Evolutionary conservation across 2,888 invertebrate species (phyloP).

Genomic region (Andrena hattorfiana): DNA sequence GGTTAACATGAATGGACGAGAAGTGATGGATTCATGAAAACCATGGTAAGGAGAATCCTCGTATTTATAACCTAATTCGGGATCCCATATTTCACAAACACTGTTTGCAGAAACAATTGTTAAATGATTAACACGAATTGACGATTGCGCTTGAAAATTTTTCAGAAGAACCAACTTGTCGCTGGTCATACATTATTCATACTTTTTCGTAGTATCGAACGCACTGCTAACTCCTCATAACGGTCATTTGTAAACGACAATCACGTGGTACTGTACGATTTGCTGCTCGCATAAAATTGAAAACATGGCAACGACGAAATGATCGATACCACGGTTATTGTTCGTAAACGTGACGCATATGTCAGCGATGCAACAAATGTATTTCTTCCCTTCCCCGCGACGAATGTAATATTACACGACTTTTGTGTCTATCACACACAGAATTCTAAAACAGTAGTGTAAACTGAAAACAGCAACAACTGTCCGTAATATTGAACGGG

Average conservation of each 20-base stretch:
- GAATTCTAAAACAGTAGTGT: not conserved
- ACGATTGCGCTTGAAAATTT: not conserved
- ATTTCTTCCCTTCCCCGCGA: not conserved
- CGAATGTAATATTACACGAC: not conserved
- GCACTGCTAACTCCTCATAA: constrained; percentile 43
- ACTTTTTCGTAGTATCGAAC: constrained; percentile 34
- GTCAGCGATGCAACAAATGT: not conserved
- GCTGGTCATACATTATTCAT: constrained; percentile 36
- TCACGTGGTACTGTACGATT: constrained; percentile 65
- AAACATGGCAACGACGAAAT: constrained; percentile 61
- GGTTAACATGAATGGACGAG: not conserved
- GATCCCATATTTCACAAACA: constrained; percentile 38
- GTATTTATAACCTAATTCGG: constrained; percentile 54
- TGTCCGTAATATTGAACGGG: too few relatives aligned
- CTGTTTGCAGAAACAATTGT: constrained; percentile 19
- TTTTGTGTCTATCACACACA: not conserved
- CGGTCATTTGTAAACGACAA: constrained; percentile 68
- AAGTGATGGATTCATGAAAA: constrained; percentile 20
- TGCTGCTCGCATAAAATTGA: constrained; percentile 48
- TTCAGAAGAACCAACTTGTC: not conserved
- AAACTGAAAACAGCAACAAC: too few relatives aligned
- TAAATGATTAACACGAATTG: not conserved
- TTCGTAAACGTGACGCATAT: constrained; percentile 18
- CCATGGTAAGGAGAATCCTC: constrained; percentile 14
- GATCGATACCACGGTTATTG: constrained; percentile 50